These are phyloP conservation scores for Halcyon malimbica DNA, from an alignment of 2,113 vertebrate species.

Conservation along the genomic window DNA sequence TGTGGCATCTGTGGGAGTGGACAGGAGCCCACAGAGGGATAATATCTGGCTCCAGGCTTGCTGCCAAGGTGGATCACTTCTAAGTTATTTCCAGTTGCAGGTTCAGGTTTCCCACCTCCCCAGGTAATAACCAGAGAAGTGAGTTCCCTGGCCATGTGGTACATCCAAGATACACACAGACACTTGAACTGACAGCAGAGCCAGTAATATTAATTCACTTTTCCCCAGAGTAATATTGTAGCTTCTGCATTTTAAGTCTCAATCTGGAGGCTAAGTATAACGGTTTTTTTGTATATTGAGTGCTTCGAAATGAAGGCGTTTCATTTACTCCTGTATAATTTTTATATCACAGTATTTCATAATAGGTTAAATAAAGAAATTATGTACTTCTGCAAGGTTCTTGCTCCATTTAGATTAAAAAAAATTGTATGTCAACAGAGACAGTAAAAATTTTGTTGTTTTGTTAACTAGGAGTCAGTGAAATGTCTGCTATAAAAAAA, in stretches of 20 bases:
- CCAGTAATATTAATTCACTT: background rate
- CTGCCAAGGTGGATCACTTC: background rate
- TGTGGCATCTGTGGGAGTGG: slow-evolving; percentile 21
- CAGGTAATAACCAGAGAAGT: background rate
- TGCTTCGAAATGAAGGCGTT: background rate
- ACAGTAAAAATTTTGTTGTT: background rate
- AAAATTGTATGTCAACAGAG: background rate
- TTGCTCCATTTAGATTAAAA: background rate
- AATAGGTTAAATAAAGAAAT: background rate
- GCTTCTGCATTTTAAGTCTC: background rate
- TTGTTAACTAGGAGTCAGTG: background rate
- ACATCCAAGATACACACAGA: background rate
- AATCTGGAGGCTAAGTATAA: background rate
- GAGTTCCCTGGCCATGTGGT: background rate
- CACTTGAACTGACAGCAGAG: background rate
- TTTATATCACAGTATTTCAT: background rate
- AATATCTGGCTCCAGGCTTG: background rate
- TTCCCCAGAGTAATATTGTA: background rate
- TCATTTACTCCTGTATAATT: background rate
- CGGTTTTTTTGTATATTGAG: background rate
- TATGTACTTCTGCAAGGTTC: background rate
- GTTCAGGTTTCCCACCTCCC: background rate
- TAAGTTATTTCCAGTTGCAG: background rate
- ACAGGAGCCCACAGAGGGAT: background rate
- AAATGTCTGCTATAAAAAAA: background rate